Base-by-base conservation (phyloP, 92 coral and sea anemone genomes). In the Palythoa heliodiscus region DNA sequence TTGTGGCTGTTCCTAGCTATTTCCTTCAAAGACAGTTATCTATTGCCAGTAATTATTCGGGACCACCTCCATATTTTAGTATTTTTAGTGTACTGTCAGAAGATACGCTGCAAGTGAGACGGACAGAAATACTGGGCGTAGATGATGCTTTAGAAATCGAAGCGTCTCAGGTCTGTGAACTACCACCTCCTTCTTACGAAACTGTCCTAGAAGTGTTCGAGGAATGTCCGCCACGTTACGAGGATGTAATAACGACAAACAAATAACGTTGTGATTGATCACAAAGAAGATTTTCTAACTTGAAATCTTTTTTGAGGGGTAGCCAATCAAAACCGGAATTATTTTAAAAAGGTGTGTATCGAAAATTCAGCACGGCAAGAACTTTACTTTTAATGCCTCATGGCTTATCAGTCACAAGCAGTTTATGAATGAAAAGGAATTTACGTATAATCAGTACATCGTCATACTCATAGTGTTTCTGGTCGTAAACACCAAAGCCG, bases 21-120 rank as follows among this genome's bases (percentile, higher is more conserved):
- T 80, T 80, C 25, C 53, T 80, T 43, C 84, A 80, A 80, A 80
- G 84, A 43, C 73, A 80, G 16, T 73, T 80, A 70, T 80, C 84
- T 47, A 66, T 80, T 63, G 60, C 73, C 14, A 80, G 84, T 55
- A 80, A 66, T 38, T 80, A 80, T 17, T 80, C 84, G 3, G 84
- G 84, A 0, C 84, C 84, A 10, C 84, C 84, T 5, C 84, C 84
- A 2, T 80, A 80, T 80, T 80, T 80, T 66, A 80, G 84, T 25
- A 80, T 80, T 11, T 80, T 80, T 63, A 80, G 84, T 24, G 60
- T 80, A 43, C n/a, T 80, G 15, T 43, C 61, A 43, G 84, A 80
- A 12, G 84, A 80, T 19, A 80, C 84, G 20, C 84, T 64, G 53
- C 84, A 48, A 24, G 54, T 80, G 3, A 80, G 74, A 80, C 66